Evolutionary conservation across 2,888 invertebrate species (phyloP), one percentile per base, ranked within the genome.

Genomic region (Oscheius sp.): DNA sequence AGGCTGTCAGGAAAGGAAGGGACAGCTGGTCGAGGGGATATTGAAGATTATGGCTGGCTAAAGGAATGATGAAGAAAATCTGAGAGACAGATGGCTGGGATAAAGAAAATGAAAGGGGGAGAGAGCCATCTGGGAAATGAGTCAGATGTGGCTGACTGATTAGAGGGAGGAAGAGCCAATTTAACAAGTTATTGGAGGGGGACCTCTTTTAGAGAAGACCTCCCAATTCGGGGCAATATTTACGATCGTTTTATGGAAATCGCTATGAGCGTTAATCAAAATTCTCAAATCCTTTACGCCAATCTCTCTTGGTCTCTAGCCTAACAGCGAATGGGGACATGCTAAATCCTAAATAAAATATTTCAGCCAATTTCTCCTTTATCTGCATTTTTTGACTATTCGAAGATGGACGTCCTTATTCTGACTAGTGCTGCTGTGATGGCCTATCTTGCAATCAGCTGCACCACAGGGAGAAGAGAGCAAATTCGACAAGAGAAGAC

Each of bases 221-320:
- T 42, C 48, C 48, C 25, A 23, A 25, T 23, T 48, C 48, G 23
- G 48, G 48, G 20, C 48, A 42, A 48, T 48, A 48, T 48, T 48
- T 48, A 48, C 48, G 48, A 48, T 25, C 48, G 17, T 17, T 20
- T 48, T 48, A 48, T 48, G 48, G 23, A 48, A 48, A 48, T 48
- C 48, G 48, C 23, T 23, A 48, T 12, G 17, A 25, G 48, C 48
- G 48, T 48, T 48, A 48, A 48, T 48, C 48, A 48, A 48, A 48
- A 48, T 48, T 20, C 48, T 25, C 48, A 20, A 10, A 48, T 20
- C 12, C 10, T 20, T 48, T 23, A 17, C 25, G 25, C 25, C 48
- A n/a, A n/a, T n/a, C n/a, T n/a, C n/a, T n/a, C n/a, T n/a, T n/a
- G n/a, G n/a, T n/a, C n/a, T n/a, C n/a, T n/a, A n/a, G n/a, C n/a